These are phyloP conservation scores for Folsomia manolachei DNA, from an alignment of 2,888 invertebrate genomes.

Conservation along the genomic window DNA sequence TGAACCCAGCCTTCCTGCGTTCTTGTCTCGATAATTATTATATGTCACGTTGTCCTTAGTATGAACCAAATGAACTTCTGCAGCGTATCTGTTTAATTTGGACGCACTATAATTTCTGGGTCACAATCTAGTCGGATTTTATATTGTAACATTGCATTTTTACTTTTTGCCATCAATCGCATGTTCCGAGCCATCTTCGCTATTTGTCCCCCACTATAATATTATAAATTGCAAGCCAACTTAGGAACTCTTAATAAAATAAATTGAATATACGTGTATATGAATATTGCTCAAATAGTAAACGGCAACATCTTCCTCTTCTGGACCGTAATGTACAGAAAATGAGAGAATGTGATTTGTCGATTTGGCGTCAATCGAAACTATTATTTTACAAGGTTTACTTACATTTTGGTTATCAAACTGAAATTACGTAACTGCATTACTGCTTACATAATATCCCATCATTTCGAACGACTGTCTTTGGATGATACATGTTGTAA, in stretches of 20 bases:
- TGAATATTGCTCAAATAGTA: background rate
- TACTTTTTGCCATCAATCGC: conserved; percentile 4
- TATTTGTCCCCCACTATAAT: background rate
- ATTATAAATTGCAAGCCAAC: too few species aligned
- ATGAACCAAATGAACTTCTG: conserved; percentile 41
- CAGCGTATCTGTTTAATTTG: conserved; percentile 33
- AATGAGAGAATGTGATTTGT: background rate
- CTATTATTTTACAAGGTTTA: background rate
- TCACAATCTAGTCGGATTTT: background rate
- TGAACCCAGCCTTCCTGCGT: background rate
- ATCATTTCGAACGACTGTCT: background rate
- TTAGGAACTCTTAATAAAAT: too few species aligned
- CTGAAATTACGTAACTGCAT: too few species aligned
- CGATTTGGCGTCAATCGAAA: background rate
- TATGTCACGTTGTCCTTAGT: background rate
- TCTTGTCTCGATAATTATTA: background rate
- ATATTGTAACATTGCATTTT: background rate
- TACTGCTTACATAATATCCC: background rate
- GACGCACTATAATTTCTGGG: background rate
- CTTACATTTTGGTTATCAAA: too few species aligned
- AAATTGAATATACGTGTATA: background rate
- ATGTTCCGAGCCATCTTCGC: background rate
- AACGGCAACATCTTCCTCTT: background rate
- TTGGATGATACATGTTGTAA: background rate
- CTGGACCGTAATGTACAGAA: background rate